phyloP scores from a whole-genome alignment of 2,113 vertebrate species.

The Paralichthys olivaceus region DNA sequence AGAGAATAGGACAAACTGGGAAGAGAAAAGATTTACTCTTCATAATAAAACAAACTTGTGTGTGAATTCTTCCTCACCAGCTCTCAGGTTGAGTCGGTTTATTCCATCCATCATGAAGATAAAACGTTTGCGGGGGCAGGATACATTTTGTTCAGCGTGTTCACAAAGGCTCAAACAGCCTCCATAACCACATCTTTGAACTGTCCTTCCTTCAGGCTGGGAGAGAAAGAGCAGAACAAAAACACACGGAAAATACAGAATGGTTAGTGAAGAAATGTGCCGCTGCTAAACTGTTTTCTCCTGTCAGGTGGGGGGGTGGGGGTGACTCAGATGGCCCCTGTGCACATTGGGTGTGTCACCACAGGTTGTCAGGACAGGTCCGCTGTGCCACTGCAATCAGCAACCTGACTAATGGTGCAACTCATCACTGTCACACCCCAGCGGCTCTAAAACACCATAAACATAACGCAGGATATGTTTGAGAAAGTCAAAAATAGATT shows the following conservation, averaged over 20 bases:
- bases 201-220: conserved; percentile 83
- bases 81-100: not conserved
- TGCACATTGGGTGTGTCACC: conserved; percentile 64
- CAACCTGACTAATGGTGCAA: conserved; percentile 65
- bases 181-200: conserved; percentile 87
- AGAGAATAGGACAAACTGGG: too few relatives aligned
- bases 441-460: not conserved
- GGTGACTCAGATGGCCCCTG: conserved; percentile 72
- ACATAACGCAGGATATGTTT: not conserved
- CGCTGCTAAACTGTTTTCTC: too few relatives aligned
- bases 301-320: not conserved
- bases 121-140: conserved; percentile 88
- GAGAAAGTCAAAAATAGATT: too few relatives aligned
- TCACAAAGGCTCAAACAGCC: conserved; percentile 87
- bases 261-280: too few relatives aligned
- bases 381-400: conserved; percentile 61
- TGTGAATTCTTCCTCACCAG: not conserved
- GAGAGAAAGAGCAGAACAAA: not conserved
- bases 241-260: not conserved
- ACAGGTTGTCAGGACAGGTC: conserved; percentile 59
- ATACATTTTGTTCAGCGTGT: conserved; percentile 87
- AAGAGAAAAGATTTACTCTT: too few relatives aligned
- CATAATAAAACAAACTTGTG: not conserved
- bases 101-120: conserved; percentile 30
- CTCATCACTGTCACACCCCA: conserved; percentile 62